Base-by-base conservation (phyloP, 2,888 invertebrate genomes). In the Callosobruchus maculatus region DNA sequence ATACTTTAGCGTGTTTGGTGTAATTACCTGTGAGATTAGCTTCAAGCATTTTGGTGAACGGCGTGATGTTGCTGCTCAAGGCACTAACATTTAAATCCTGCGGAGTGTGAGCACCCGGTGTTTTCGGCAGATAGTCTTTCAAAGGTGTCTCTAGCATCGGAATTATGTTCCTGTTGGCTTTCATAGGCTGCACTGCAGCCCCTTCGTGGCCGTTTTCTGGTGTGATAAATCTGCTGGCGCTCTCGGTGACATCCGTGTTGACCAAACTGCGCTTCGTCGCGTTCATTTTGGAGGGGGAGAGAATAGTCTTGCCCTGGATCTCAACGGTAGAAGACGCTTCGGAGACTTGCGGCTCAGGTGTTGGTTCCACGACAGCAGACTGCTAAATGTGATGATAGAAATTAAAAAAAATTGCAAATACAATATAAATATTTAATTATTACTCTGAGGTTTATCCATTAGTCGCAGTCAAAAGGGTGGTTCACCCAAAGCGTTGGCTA, bases 21-120 rank as follows among this genome's bases (percentile, higher is more conserved):
- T 1, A 1, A 68, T 21, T 68, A 68, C 83, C 83, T 21, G 80
- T 77, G 66, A 83, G 76, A 72, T 86, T 85, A 74, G 85, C 86
- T 26, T 86, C 85, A 9, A 87, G 77, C 70, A 84, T 81, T 80
- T 84, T 84, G 21, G 84, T 83, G 71, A 86, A 84, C 3, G 86
- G 86, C 2, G 86, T 86, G n/a, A 77, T 75, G 67, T 72, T 74
- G 49, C 74, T 75, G 22, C 75, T 75, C 20, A 70, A 21, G 9
- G 68, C 20, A 68, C 76, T 74, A 26, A 75, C 3, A 71, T 78
- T 76, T 22, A 75, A 71, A 67, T 71, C 77, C 0, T 70, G 31
- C 4, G 77, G 77, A 9, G 77, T 73, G 22, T 68, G 26, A 20
- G 77, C 18, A 18, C 82, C 77, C 0, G 86, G 85, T 13, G 85